These are phyloP conservation scores for Lerista edwardsae DNA, from an alignment of 2,797 vertebrate genomes.

Conservation along the genomic window DNA sequence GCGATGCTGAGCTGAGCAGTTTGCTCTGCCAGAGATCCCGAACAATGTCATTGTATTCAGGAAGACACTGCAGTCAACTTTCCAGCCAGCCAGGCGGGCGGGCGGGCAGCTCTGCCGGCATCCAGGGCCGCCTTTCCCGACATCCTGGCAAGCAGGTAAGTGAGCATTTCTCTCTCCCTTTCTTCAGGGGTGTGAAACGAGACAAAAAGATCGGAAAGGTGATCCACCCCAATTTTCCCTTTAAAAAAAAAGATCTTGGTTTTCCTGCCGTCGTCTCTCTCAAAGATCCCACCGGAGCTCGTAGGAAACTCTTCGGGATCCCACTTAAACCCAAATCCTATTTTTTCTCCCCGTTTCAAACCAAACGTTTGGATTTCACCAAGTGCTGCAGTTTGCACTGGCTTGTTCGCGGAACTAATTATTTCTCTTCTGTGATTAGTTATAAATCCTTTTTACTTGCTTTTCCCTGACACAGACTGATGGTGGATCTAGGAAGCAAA, in stretches of 20 bases:
- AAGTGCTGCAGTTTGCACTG: background rate
- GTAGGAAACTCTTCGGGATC: background rate
- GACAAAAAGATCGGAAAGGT: background rate
- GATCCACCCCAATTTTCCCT: background rate
- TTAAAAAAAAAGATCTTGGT: background rate
- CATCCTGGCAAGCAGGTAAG: background rate
- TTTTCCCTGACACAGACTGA: no score
- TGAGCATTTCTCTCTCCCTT: background rate
- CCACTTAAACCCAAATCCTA: background rate
- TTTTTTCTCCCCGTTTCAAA: background rate
- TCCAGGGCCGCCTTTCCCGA: background rate
- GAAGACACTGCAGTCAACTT: slow-evolving; percentile 89
- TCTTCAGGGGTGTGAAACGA: background rate
- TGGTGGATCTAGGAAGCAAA: no score
- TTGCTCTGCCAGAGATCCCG: slow-evolving; percentile 82
- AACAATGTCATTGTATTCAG: slow-evolving; percentile 91
- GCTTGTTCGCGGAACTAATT: background rate
- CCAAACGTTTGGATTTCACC: background rate
- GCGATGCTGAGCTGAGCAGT: slow-evolving; percentile 90
- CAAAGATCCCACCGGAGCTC: background rate
- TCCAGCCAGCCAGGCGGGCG: slow-evolving; percentile 60
- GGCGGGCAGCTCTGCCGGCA: background rate
- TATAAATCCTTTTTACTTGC: background rate
- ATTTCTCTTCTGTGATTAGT: background rate
- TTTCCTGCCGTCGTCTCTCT: background rate